These are phyloP conservation scores for Psettodes erumei DNA, from an alignment of 2,113 vertebrate genomes.

Conservation along the genomic window DNA sequence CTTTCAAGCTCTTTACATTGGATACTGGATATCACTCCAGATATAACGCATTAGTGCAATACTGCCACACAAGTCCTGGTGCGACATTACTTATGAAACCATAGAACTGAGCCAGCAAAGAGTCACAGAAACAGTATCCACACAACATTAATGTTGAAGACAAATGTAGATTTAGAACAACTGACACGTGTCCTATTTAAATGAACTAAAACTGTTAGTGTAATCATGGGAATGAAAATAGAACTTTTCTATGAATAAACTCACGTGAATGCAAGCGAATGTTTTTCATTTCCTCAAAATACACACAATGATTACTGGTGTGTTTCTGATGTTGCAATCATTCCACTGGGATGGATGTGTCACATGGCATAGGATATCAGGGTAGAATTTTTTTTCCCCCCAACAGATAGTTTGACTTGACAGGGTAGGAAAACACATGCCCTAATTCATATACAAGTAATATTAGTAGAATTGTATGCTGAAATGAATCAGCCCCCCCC, in stretches of 20 bases:
- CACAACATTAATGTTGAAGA: not conserved
- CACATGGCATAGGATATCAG: not conserved
- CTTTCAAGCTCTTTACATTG: not conserved
- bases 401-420: not conserved
- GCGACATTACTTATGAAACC: not conserved
- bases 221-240: slow-evolving; percentile 7
- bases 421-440: too few species aligned
- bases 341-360: not conserved
- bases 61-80: not conserved
- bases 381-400: not conserved
- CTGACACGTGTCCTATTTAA: not conserved
- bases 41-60: slow-evolving; percentile 1
- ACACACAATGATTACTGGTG: too few species aligned
- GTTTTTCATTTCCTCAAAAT: not conserved
- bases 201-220: not conserved
- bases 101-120: not conserved
- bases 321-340: not conserved
- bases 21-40: not conserved
- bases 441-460: too few species aligned
- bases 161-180: not conserved
- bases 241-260: slow-evolving; percentile 12
- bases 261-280: not conserved
- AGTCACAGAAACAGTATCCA: not conserved
- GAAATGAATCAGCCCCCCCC: too few species aligned
- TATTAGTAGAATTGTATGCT: too few species aligned